Base-by-base conservation (phyloP, 2,888 invertebrate species). In the Habroteleia sp. region DNA sequence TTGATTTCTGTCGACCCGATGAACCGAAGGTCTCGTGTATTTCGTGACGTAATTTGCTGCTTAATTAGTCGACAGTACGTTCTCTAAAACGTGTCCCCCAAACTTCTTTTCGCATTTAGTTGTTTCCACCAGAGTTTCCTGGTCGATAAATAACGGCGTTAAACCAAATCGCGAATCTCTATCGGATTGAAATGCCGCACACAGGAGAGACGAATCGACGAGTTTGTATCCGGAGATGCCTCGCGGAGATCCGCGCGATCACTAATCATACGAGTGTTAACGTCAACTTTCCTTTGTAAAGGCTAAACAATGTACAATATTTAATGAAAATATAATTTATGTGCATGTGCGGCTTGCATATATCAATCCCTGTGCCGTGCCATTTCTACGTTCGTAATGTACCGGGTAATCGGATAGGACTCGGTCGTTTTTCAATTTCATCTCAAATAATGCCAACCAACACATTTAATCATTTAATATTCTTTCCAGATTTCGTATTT, bases 291-390 rank as follows among this genome's bases (percentile, higher is more conserved):
- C 54, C 39, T 74, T 52, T 60, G 73, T 66, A 44, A 46, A 42
- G 37, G 52, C 65, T 52, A 73, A 65, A 73, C 73, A 73, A 60
- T 73, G 65, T 66, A 29, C 58, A 11, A 46, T 44, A 54, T 66
- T 73, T 66, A 73, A 52, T 73, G 66, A 58, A 66, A 60, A 27
- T 48, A 62, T 62, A 50, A 66, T 66, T 74, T 66, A 66, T 74
- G 50, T 2, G 8, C 60, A 6, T 39, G 31, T 33, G 11, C 50
- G 58, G 50, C 31, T 58, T 48, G 44, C 58, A 41, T 72, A 72
- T 58, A 72, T 72, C 72, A 65, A 48, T 63, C 63, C 7, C 2
- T 27, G 41, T 72, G 63, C 54, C 33, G 41, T 72, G 63, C 54
- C 56, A 72, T 72, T 63, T 50, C 37, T 41, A 63, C 63, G 65